Evolutionary conservation across 2,888 invertebrate genomes (phyloP).

Genomic region (Sialis fuliginosa): DNA sequence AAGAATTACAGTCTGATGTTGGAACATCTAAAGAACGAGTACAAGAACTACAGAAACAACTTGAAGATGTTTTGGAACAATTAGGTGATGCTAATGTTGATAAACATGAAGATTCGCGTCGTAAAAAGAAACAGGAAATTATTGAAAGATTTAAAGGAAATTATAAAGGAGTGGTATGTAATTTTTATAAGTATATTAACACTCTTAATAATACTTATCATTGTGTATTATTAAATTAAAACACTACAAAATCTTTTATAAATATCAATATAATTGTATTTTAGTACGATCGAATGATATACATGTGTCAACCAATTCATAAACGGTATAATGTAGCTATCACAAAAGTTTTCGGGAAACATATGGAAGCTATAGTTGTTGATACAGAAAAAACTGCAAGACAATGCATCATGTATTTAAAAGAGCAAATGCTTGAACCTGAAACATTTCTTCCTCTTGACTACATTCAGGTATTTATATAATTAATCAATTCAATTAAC

Average conservation of each 20-base stretch:
- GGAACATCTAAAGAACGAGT: constrained; percentile 76
- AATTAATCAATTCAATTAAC: too few species aligned
- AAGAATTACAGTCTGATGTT: constrained; percentile 75
- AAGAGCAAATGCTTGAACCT: constrained; percentile 94
- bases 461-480: constrained; percentile 50
- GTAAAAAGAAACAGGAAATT: constrained; percentile 92
- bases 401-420: constrained; percentile 86
- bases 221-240: too few species aligned
- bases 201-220: too few species aligned
- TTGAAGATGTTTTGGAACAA: constrained; percentile 77
- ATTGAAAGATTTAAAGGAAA: constrained; percentile 93
- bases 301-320: constrained; percentile 98
- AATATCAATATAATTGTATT: too few species aligned
- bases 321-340: constrained; percentile 96
- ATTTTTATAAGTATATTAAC: too few species aligned
- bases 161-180: constrained; percentile 71
- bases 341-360: constrained; percentile 94
- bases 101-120: constrained; percentile 89
- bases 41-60: constrained; percentile 63
- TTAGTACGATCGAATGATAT: constrained; percentile 85
- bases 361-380: constrained; percentile 99
- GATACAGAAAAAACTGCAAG: constrained; percentile 96
- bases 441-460: constrained; percentile 96
- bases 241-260: too few species aligned
- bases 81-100: constrained; percentile 92